These are phyloP conservation scores for Plebejus melissa DNA, from an alignment of 2,888 invertebrate species.

Conservation along the genomic window DNA sequence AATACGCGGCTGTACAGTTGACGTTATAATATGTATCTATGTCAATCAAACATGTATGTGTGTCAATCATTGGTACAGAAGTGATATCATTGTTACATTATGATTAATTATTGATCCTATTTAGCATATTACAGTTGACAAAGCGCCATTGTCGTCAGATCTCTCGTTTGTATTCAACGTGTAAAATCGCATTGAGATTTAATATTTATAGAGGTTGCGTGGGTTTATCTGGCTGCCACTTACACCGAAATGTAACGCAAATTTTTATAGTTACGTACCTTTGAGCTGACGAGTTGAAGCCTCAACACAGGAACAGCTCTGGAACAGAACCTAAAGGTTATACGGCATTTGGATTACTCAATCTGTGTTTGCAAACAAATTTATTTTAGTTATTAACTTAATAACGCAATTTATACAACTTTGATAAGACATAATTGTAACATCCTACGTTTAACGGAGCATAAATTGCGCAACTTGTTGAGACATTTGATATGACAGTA, in stretches of 20 bases:
- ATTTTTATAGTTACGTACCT: background rate
- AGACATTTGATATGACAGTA: conserved; percentile 17
- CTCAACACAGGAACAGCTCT: too few relatives aligned
- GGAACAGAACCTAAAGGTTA: too few relatives aligned
- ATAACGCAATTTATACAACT: conserved; percentile 3
- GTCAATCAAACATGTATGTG: conserved; percentile 15
- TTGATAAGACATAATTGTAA: conserved; percentile 6
- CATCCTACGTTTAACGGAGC: conserved; percentile 6
- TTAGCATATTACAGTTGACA: conserved; percentile 55
- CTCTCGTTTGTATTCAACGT: conserved; percentile 74
- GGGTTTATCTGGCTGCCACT: conserved; percentile 46
- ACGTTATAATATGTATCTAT: background rate
- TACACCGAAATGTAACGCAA: conserved; percentile 29
- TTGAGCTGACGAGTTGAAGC: background rate
- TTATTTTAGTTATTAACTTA: background rate
- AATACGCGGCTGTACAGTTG: background rate
- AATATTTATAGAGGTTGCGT: conserved; percentile 75
- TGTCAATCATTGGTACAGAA: conserved; percentile 11
- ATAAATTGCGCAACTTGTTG: conserved; percentile 17
- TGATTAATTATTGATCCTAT: conserved; percentile 26
- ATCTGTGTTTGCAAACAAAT: background rate
- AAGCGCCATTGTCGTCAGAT: conserved; percentile 69
- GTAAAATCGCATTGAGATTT: conserved; percentile 72
- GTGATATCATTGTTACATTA: conserved; percentile 21
- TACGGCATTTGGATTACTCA: background rate